Percentiles rank a stretch among this genome's conserved stretches.
These are phyloP conservation scores for Octomys mimax DNA, from an alignment of 2,797 vertebrate species.

Conservation along the genomic window DNA sequence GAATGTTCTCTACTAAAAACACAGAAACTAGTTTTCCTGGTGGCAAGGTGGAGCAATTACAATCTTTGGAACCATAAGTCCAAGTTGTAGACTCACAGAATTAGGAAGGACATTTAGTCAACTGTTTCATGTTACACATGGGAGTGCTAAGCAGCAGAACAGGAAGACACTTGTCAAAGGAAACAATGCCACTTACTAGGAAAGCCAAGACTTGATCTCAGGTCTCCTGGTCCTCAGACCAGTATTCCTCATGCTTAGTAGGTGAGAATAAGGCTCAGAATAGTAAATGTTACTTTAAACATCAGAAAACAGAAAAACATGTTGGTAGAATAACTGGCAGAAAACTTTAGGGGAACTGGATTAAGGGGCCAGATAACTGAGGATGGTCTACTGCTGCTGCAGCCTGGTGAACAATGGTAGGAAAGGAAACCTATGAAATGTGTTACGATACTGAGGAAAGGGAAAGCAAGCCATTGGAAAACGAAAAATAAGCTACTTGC, in stretches of 20 bases:
- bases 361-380: constrained; percentile 23
- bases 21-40: constrained; percentile 43
- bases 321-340: constrained; percentile 9
- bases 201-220: constrained; percentile 64
- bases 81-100: constrained; percentile 10
- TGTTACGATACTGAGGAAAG: not conserved
- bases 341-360: constrained; percentile 34
- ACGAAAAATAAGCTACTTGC: constrained; percentile 16
- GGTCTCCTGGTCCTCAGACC: constrained; percentile 56
- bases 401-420: not conserved
- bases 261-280: constrained; percentile 51
- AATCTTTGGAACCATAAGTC: constrained; percentile 48
- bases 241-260: constrained; percentile 66
- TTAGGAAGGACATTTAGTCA: not conserved
- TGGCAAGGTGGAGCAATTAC: not conserved
- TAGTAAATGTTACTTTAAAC: constrained; percentile 11
- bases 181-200: constrained; percentile 4
- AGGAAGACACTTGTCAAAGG: constrained; percentile 27
- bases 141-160: constrained; percentile 35
- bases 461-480: constrained; percentile 7
- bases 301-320: constrained; percentile 38
- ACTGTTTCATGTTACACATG: not conserved
- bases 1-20: constrained; percentile 1
- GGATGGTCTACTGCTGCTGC: constrained; percentile 13
- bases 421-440: constrained; percentile 19